A percentile compares a stretch with the other conserved stretches of the same genome.
These are phyloP conservation scores for Nudaria mundana DNA, from an alignment of 2,888 invertebrate genomes.

Conservation along the genomic window DNA sequence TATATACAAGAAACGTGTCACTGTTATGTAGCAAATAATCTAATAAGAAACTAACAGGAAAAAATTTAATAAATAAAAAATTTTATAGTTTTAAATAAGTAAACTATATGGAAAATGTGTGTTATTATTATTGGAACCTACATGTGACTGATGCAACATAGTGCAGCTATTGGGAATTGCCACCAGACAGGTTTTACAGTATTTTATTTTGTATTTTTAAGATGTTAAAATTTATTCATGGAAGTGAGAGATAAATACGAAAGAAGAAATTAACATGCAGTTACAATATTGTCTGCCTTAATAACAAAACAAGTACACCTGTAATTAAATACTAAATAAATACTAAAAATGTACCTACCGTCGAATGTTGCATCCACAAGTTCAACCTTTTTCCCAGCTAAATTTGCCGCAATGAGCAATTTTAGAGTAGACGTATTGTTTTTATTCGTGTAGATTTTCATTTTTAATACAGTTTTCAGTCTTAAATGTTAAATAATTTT, in stretches of 20 bases:
- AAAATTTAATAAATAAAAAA: too few relatives aligned
- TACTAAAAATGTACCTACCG: constrained; percentile 66
- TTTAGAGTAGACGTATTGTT: constrained; percentile 90
- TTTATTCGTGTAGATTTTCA: constrained; percentile 88
- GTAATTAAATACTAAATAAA: background rate
- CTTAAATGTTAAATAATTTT: constrained; percentile 23
- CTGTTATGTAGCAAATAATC: too few relatives aligned
- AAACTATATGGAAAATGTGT: background rate
- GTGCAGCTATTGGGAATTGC: background rate
- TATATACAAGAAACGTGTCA: too few relatives aligned
- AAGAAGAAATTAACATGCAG: too few relatives aligned
- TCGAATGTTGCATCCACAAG: constrained; percentile 81
- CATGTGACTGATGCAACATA: constrained; percentile 3
- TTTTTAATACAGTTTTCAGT: constrained; percentile 58
- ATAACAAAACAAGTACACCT: background rate
- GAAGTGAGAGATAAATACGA: too few relatives aligned
- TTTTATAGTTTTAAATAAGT: background rate
- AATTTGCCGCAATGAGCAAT: constrained; percentile 85
- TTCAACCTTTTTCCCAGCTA: constrained; percentile 80
- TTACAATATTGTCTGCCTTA: too few relatives aligned
- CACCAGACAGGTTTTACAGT: background rate
- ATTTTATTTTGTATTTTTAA: background rate
- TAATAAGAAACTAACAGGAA: too few relatives aligned
- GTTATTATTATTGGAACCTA: background rate
- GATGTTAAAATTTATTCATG: too few relatives aligned